phyloP scores from a whole-genome alignment of 2,888 invertebrate genomes.

The Lumbricus terrestris region DNA sequence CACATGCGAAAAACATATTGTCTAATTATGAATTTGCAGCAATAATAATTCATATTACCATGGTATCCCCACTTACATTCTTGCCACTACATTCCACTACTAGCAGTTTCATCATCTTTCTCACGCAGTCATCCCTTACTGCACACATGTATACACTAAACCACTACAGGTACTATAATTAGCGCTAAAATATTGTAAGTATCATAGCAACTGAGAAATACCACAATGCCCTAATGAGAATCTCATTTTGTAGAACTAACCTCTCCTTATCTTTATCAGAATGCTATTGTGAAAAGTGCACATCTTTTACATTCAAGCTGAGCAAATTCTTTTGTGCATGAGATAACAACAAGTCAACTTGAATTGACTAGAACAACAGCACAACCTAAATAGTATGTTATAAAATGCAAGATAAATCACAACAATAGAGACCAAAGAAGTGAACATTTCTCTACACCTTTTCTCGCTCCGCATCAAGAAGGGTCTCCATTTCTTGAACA shows the following conservation, averaged over 20 bases:
- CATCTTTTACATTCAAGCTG: background rate
- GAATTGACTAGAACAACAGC: background rate
- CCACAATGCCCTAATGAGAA: background rate
- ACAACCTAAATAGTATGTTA: background rate
- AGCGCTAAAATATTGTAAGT: background rate
- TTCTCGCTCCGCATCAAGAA: background rate
- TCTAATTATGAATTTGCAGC: background rate
- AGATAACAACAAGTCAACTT: background rate
- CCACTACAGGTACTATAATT: too few species aligned
- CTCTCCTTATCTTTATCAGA: background rate
- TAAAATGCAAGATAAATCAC: background rate
- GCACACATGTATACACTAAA: background rate
- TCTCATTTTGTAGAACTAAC: background rate
- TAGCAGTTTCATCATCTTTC: background rate
- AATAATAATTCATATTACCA: background rate
- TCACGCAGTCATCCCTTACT: background rate
- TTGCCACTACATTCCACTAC: background rate
- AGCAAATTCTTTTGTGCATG: background rate
- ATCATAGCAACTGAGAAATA: background rate
- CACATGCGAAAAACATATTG: background rate
- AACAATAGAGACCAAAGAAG: background rate
- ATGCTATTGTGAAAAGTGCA: background rate
- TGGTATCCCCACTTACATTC: background rate
- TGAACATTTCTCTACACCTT: background rate
- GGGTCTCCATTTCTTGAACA: conserved; percentile 4